Conservation (phyloP, 2,113 vertebrate genomes). For the Eretmodus cyanostictus region DNA sequence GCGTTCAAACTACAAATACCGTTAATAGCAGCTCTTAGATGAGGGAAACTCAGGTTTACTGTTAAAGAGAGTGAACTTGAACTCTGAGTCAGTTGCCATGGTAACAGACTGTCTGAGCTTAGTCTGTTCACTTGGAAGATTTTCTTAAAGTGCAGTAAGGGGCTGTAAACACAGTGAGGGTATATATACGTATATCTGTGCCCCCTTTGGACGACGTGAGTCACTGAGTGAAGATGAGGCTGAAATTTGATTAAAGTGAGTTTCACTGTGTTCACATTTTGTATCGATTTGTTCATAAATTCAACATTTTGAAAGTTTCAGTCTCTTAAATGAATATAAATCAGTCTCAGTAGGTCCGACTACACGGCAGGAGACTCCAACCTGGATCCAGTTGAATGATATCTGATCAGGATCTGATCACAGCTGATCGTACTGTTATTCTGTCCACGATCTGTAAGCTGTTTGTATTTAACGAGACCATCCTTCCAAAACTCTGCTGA, state of each 20-base stretch:
- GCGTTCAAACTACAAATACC: not conserved
- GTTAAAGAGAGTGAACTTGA: not conserved
- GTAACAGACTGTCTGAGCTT: not conserved
- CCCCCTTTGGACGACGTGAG: accelerated
- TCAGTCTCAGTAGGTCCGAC: not conserved
- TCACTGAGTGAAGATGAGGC: not conserved
- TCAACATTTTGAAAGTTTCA: not conserved
- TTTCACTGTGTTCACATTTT: not conserved
- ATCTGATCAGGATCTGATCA: not conserved
- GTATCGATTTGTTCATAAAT: not conserved
- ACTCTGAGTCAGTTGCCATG: not conserved
- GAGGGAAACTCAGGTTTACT: not conserved
- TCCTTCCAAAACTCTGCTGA: not conserved
- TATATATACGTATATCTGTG: accelerated
- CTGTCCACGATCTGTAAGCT: not conserved
- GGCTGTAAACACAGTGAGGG: not conserved
- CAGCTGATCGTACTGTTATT: not conserved
- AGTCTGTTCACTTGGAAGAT: not conserved
- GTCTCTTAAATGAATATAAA: not conserved
- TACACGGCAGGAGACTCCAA: accelerated
- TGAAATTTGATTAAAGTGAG: accelerated
- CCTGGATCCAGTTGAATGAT: not conserved
- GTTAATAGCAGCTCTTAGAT: not conserved
- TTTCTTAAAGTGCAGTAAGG: accelerated
- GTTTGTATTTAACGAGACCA: not conserved